These are phyloP conservation scores for Hepsetus odoe DNA, from an alignment of 2,113 vertebrate species.

Conservation along the genomic window DNA sequence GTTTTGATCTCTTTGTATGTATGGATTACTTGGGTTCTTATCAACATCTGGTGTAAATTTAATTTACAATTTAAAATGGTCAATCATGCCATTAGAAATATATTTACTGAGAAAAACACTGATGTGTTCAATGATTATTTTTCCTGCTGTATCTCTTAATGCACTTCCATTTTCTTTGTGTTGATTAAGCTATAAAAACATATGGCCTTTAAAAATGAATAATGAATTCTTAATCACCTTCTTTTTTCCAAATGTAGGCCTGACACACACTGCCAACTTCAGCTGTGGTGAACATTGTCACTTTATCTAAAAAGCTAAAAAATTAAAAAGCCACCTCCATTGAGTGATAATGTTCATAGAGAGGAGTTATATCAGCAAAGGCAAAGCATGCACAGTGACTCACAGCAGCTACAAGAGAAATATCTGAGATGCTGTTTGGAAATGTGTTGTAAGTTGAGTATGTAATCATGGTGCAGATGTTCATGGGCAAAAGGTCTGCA, in stretches of 20 bases:
- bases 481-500: neutral
- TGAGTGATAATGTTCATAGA: neutral
- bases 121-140: too few relatives aligned
- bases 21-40: too few relatives aligned
- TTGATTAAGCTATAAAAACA: constrained; percentile 49
- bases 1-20: too few relatives aligned
- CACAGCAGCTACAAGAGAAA: neutral
- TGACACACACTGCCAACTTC: neutral
- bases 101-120: too few relatives aligned
- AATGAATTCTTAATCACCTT: constrained; percentile 19
- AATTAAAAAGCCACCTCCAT: neutral
- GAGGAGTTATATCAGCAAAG: neutral
- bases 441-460: neutral
- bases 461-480: neutral
- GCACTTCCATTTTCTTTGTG: constrained; percentile 10
- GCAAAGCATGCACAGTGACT: constrained; percentile 7
- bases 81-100: too few relatives aligned
- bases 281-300: constrained; percentile 11
- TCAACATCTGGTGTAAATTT: too few relatives aligned
- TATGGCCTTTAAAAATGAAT: constrained; percentile 34
- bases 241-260: neutral
- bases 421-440: neutral
- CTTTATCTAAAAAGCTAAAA: too few relatives aligned
- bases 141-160: constrained; percentile 1
- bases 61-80: too few relatives aligned